Conservation (phyloP, 1,140 invertebrate genomes). For the Sinonovacula constricta region DNA sequence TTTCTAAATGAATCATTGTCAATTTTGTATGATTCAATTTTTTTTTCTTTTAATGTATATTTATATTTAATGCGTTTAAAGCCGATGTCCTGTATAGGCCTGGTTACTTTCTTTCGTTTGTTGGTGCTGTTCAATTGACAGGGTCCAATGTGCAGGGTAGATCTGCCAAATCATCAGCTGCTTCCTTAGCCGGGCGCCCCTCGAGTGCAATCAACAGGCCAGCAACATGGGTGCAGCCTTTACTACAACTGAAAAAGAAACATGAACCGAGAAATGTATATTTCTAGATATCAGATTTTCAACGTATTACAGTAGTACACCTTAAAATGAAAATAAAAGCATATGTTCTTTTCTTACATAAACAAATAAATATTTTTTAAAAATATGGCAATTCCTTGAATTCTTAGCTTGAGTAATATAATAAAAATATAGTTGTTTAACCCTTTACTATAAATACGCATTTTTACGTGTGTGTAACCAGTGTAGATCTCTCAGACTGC, state of each 20-base stretch:
- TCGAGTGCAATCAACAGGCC: background rate
- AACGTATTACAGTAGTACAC: no score
- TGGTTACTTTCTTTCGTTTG: background rate
- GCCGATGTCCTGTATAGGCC: conserved; percentile 18
- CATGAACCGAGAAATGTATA: no score
- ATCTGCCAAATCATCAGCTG: background rate
- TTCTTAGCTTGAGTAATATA: no score
- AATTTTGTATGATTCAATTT: conserved; percentile 18
- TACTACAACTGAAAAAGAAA: conserved; percentile 2
- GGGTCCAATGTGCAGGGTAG: conserved; percentile 1
- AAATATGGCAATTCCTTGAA: no score
- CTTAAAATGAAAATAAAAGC: no score
- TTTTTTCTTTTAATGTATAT: conserved; percentile 31
- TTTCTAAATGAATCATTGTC: conserved; percentile 19
- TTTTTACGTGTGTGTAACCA: no score
- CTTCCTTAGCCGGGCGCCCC: background rate
- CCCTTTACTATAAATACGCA: no score
- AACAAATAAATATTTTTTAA: no score
- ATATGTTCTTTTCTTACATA: no score
- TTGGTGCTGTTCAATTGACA: background rate
- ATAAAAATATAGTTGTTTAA: no score
- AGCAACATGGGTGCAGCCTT: conserved; percentile 26
- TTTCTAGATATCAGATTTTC: no score
- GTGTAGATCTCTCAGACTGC: no score
- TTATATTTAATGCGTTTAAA: conserved; percentile 36